These are phyloP conservation scores for Castor canadensis DNA, from an alignment of 2,113 vertebrate species.

Conservation along the genomic window DNA sequence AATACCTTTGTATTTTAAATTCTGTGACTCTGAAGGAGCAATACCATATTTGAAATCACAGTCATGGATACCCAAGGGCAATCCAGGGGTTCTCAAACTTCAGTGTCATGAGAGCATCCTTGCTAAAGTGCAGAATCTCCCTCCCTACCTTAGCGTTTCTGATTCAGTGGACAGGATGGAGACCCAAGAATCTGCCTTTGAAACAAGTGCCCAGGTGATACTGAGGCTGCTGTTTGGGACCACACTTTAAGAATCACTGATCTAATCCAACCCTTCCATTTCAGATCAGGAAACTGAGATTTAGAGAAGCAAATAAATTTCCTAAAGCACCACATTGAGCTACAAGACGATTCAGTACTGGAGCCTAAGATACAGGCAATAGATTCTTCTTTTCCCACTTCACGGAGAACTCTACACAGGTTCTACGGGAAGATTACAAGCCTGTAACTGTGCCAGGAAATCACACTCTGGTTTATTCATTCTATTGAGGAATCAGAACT, in stretches of 20 bases:
- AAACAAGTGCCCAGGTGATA: neutral
- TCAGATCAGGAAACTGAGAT: neutral
- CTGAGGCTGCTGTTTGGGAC: too few relatives aligned
- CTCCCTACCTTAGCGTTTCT: neutral
- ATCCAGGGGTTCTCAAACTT: neutral
- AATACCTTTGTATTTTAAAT: neutral
- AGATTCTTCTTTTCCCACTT: neutral
- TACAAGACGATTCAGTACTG: neutral
- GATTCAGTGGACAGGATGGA: neutral
- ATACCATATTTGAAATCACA: neutral
- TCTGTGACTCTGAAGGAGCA: neutral
- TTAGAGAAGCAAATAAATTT: neutral
- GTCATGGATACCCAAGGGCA: neutral
- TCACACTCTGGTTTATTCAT: neutral
- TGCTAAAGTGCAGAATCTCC: too few relatives aligned
- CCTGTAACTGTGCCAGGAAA: neutral
- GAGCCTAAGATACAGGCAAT: fast-evolving
- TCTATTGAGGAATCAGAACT: neutral
- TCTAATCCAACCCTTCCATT: neutral
- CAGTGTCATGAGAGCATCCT: neutral
- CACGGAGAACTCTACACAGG: neutral
- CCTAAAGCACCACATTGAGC: too few relatives aligned
- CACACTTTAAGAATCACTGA: neutral
- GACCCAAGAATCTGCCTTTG: neutral
- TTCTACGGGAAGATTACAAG: fast-evolving